Conservation (phyloP, 30 jellyfish, hydroid and myxozoan genomes). For the Aurelia sp. region DNA sequence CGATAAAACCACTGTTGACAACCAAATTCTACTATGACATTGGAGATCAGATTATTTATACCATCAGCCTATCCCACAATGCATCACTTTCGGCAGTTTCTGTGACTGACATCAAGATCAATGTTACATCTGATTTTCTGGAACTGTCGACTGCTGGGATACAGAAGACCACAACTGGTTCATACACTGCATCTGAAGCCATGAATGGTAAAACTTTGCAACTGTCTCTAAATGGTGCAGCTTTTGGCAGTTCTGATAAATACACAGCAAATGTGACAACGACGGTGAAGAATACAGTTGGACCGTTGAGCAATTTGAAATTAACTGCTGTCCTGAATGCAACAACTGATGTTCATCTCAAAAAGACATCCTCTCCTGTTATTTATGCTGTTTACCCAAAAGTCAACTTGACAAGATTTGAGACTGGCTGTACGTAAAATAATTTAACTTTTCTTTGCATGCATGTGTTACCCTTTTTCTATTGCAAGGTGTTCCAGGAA, state of each 20-base stretch:
- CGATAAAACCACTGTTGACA: constrained; percentile 54
- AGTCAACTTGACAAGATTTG: constrained; percentile 65
- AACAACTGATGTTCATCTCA: constrained; percentile 30
- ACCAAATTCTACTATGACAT: constrained; percentile 67
- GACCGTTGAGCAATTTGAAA: constrained; percentile 71
- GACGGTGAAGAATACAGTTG: constrained; percentile 61
- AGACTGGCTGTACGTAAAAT: constrained; percentile 36
- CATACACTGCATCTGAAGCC: constrained; percentile 1
- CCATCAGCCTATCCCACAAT: constrained; percentile 42
- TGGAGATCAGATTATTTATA: constrained; percentile 65
- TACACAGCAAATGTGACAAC: constrained; percentile 62
- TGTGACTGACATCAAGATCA: constrained; percentile 23
- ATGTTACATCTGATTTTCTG: constrained; percentile 49
- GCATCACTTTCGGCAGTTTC: constrained; percentile 39
- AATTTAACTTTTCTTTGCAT: too few relatives aligned
- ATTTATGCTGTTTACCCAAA: constrained; percentile 84
- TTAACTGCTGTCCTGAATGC: constrained; percentile 51
- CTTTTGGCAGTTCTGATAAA: constrained; percentile 29
- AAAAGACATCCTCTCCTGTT: constrained; percentile 54
- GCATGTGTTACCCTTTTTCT: too few relatives aligned
- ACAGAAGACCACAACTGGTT: neutral
- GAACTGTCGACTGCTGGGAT: constrained; percentile 15
- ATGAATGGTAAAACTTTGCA: constrained; percentile 22
- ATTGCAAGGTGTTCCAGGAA: too few relatives aligned
- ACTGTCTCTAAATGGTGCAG: constrained; percentile 11